Evolutionary conservation across 53 echinoderm and acorn worm genomes (phyloP).

Genomic region (Temnopleurus reevesii): DNA sequence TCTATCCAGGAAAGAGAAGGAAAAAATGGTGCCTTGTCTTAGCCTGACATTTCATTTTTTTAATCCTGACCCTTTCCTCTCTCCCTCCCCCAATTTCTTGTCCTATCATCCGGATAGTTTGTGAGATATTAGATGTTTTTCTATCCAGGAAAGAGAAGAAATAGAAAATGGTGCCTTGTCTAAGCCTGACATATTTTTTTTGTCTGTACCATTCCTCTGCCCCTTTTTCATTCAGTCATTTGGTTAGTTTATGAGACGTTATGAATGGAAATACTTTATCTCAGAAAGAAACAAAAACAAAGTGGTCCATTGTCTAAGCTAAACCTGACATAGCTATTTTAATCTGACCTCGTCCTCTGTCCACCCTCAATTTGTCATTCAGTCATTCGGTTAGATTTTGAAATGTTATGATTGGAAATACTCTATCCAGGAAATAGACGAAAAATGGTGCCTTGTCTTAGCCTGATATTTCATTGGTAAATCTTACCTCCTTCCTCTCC

Average conservation of each 20-base stretch:
- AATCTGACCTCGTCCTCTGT: no score
- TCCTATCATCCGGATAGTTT: no score
- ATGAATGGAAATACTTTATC: no score
- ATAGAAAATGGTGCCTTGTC: background rate
- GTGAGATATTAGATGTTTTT: no score
- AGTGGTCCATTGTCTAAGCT: no score
- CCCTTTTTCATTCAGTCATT: slow-evolving; percentile 12
- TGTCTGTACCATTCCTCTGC: background rate
- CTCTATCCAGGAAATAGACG: no score
- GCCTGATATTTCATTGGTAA: background rate
- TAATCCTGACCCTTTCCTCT: background rate
- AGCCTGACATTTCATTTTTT: background rate
- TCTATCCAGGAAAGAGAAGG: background rate
- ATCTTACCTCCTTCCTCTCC: background rate
- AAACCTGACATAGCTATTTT: no score
- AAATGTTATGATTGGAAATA: no score
- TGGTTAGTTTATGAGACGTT: no score
- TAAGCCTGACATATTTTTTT: background rate
- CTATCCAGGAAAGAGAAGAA: background rate
- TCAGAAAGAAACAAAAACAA: no score
- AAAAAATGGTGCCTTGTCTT: background rate
- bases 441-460: slow-evolving; percentile 1
- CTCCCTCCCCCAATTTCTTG: slow-evolving; percentile 12
- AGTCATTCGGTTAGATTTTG: no score
- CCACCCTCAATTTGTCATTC: no score